phyloP scores from a whole-genome alignment of 2,888 invertebrate genomes.

The Dynastes tityus region DNA sequence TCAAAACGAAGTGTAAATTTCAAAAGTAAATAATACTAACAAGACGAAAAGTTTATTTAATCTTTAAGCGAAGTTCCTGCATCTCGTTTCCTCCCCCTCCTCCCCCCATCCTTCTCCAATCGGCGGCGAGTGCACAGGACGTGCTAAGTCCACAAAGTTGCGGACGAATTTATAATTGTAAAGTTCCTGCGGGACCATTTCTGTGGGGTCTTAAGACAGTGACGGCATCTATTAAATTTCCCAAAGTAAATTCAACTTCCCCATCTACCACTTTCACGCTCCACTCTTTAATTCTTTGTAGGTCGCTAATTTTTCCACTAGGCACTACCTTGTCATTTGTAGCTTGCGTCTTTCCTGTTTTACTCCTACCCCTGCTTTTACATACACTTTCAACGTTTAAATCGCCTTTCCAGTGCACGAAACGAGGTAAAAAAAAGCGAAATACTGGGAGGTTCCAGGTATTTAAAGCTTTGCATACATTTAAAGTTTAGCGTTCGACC shows the following conservation, averaged over 20 bases:
- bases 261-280: background rate
- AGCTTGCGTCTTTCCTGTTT: background rate
- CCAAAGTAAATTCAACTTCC: conserved; percentile 14
- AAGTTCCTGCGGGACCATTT: conserved; percentile 38
- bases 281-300: conserved; percentile 21
- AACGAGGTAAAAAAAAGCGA: background rate
- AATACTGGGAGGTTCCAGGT: background rate
- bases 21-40: conserved; percentile 16
- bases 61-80: background rate
- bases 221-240: conserved; percentile 39
- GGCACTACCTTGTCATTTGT: too few relatives aligned
- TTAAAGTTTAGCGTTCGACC: conserved; percentile 6
- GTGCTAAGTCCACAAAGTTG: conserved; percentile 39
- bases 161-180: conserved; percentile 41
- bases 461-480: conserved; percentile 15
- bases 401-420: too few relatives aligned
- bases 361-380: background rate
- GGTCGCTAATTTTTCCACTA: background rate
- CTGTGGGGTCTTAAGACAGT: conserved; percentile 16
- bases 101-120: too few relatives aligned
- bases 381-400: background rate
- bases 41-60: conserved; percentile 11
- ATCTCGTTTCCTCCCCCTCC: too few relatives aligned
- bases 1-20: background rate
- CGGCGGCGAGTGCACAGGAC: background rate